phyloP scores from a whole-genome alignment of 2,797 vertebrate species.

The Hemitrygon akajei region DNA sequence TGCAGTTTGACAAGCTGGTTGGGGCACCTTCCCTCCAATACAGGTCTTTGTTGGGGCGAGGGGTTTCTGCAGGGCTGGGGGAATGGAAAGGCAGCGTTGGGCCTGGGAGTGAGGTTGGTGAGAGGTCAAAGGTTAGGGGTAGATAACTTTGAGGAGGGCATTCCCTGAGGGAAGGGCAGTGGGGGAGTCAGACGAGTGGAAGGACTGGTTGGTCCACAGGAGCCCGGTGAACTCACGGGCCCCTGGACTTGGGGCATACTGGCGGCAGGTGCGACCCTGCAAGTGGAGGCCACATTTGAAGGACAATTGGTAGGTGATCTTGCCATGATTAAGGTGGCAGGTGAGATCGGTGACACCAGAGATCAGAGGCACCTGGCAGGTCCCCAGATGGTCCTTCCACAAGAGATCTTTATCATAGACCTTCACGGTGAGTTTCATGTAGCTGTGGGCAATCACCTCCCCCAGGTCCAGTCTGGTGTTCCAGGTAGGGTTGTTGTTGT shows the following conservation, averaged over 20 bases:
- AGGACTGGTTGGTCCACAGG: not conserved
- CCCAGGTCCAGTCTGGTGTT: constrained; percentile 55
- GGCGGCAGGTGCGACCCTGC: constrained; percentile 52
- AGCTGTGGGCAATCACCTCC: constrained; percentile 43
- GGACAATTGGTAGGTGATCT: constrained; percentile 52
- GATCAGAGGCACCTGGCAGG: constrained; percentile 47
- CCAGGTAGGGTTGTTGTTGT: constrained; percentile 69
- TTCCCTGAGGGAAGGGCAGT: no score
- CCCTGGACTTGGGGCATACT: constrained; percentile 59
- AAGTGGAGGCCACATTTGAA: constrained; percentile 64
- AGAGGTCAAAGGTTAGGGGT: no score
- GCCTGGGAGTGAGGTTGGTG: not conserved
- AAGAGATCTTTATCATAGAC: constrained; percentile 75
- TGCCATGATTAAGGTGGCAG: constrained; percentile 63
- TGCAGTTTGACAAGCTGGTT: no score
- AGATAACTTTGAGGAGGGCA: no score
- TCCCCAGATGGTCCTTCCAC: constrained; percentile 70
- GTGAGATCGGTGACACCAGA: rapidly evolving
- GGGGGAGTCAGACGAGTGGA: not conserved
- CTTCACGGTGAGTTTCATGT: constrained; percentile 60
- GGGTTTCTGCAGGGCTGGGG: no score
- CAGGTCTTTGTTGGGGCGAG: no score
- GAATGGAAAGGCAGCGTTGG: no score
- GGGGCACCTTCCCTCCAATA: no score
- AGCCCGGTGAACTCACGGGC: constrained; percentile 33